Base-by-base conservation (phyloP, 2,888 invertebrate genomes). In the Plebejus argus region DNA sequence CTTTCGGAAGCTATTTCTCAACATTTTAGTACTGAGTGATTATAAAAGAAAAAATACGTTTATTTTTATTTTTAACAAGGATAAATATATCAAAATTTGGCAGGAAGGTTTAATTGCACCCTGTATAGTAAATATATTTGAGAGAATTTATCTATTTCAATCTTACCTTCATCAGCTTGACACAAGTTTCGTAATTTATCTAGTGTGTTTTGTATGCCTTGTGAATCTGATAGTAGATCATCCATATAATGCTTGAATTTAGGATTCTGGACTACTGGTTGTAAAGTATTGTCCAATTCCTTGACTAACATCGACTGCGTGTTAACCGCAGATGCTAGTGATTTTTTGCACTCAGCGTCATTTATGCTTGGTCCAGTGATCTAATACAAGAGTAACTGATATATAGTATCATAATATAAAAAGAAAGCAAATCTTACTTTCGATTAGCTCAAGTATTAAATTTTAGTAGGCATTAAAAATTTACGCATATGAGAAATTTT, bases 331-430 rank as follows among this genome's bases (percentile, higher is more conserved):
- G 78, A 76, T 15, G 78, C 49, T 39, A 81, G 61, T 18, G 78
- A 75, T 28, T 74, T 61, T 74, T 81, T 76, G 66, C 81, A 80
- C 10, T 70, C 61, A n/a, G 58, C 53, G 18, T 81, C 76, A 20
- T 78, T 72, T 10, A 80, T 80, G 53, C 39, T 80, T 39, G 79
- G 76, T 3, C 79, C 79, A 39, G 79, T 77, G 70, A 83, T 66
- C 80, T 78, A 33, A 79, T 79, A 1, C 70, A 78, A 39, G 12
- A 35, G 18, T 49, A 28, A 82, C 77, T 74, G 1, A 20, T 45
- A 0, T 10, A 39, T 10, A 39, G 39, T 10, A 45, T 45, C 45
- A 39, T 39, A 39, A 39, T 39, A 39, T 45, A 10, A 39, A 39
- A 39, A 35, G 10, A 35, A 39, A 1, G 10, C 2, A 39, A 39